Conservation (phyloP, 2,113 vertebrate species). For the Jacana jacana region DNA sequence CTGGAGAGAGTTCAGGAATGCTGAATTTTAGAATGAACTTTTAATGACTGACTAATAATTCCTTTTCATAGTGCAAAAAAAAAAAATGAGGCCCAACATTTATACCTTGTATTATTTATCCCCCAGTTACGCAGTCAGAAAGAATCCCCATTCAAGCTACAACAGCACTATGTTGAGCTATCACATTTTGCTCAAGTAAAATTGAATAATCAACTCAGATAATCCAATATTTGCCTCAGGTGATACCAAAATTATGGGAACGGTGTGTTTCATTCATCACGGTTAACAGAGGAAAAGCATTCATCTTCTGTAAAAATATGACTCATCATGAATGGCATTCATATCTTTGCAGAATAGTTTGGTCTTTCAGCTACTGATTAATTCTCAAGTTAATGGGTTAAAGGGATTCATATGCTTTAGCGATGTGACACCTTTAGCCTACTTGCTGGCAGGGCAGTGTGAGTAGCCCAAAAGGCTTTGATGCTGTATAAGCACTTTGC, state of each 20-base stretch:
- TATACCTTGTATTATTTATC: background rate
- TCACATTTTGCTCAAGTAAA: background rate
- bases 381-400: background rate
- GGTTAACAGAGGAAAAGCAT: background rate
- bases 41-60: background rate
- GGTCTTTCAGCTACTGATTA: background rate
- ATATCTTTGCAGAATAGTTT: background rate
- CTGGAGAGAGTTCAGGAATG: background rate
- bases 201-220: background rate
- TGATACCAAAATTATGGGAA: background rate
- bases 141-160: background rate
- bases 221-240: background rate
- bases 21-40: background rate
- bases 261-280: background rate
- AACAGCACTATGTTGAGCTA: background rate
- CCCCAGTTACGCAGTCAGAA: background rate
- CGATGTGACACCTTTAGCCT: background rate
- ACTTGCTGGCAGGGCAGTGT: rapidly evolving
- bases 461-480: background rate
- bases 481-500: background rate
- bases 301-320: background rate
- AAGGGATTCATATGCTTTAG: background rate
- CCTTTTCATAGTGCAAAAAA: background rate
- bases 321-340: background rate
- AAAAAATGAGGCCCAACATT: background rate